Evolutionary conservation across 2,888 invertebrate genomes (phyloP), one percentile per base, ranked within the genome.

Genomic region (Caenorhabditis macrosperma): DNA sequence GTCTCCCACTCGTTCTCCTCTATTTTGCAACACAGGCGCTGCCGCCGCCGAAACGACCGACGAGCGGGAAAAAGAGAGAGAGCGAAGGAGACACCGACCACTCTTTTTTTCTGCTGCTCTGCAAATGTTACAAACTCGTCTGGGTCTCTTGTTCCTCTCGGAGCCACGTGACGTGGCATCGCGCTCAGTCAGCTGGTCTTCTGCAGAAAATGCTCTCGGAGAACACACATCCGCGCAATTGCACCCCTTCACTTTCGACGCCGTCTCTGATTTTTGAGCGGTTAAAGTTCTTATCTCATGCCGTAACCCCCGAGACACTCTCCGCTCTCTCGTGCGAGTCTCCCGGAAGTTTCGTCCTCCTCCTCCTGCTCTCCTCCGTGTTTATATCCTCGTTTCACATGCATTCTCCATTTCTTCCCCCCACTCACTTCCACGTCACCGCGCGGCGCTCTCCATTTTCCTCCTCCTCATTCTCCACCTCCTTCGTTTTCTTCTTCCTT

Each of bases 111-210:
- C n/a, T 38, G 17, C 33, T 26, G 24, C 41, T 69, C 69, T 69
- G 61, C 60, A 72, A 72, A 72, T 63, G 72, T 63, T 72, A 63
- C 72, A 72, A 54, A 44, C 44, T 24, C 9, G 54, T 71, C 71
- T 71, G 71, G 30, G 61, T 55, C 71, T 61, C 71, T 26, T 41
- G 15, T 64, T 26, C 15, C 17, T 22, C 30, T 22, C 52, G 28
- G n/a, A 7, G 6, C 30, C 63, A 57, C 63, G 72, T 63, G 72
- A 63, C 72, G 63, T 71, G 69, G 69, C 69, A 69, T 17, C 57
- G 7, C 20, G 38, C 41, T 15, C 38, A 63, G 63, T 72, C 72
- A 72, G 63, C 72, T 72, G 72, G 55, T 55, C 46, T 63, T 44
- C 48, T 69, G 52, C 69, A 60, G 52, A 15, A 30, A 57, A 46